These are phyloP conservation scores for Homalodisca vitripennis DNA, from an alignment of 1,140 invertebrate genomes.

Conservation along the genomic window DNA sequence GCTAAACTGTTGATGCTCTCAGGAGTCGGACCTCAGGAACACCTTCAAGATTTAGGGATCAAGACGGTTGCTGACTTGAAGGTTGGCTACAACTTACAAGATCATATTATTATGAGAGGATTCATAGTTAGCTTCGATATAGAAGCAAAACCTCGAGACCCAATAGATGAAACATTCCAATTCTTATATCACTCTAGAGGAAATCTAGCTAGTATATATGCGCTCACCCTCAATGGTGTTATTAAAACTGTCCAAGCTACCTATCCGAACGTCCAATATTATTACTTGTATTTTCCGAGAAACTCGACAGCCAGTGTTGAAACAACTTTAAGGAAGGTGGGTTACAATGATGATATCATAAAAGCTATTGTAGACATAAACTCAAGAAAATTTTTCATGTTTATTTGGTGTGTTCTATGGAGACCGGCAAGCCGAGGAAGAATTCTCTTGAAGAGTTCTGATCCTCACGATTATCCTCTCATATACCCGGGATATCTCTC, in stretches of 20 bases:
- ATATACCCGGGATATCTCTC: conserved; percentile 2
- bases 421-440: conserved; percentile 19
- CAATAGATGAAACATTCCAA: conserved; percentile 23
- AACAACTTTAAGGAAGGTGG: neutral
- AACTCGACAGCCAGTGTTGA: neutral
- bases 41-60: conserved; percentile 67
- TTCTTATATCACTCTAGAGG: conserved; percentile 41
- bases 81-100: conserved; percentile 72
- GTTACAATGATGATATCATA: neutral
- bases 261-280: conserved; percentile 22
- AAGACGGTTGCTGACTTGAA: conserved; percentile 61
- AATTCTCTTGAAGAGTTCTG: neutral
- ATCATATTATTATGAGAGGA: conserved; percentile 58
- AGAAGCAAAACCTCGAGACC: neutral
- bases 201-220: conserved; percentile 9
- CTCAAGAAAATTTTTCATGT: neutral
- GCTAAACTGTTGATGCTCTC: conserved; percentile 84
- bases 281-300: neutral
- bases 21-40: conserved; percentile 75
- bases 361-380: conserved; percentile 2
- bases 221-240: conserved; percentile 24
- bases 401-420: neutral
- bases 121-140: conserved; percentile 33
- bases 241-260: conserved; percentile 30
- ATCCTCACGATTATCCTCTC: conserved; percentile 17